Percentiles rank a stretch among this genome's conserved stretches.
Evolutionary conservation across 1,140 invertebrate genomes (phyloP).

Genomic region (Apis cerana): DNA sequence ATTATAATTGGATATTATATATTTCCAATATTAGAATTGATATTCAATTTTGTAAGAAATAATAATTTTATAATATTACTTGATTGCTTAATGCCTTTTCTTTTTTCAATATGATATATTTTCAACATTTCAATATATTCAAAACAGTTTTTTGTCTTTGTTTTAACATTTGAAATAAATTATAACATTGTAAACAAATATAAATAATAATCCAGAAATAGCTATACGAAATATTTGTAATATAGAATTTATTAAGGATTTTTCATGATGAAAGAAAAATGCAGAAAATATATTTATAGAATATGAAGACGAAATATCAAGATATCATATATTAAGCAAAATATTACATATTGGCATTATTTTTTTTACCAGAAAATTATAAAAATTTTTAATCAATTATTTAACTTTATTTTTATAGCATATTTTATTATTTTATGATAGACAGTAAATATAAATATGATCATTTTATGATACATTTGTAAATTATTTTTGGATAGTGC

Average conservation of each 20-base stretch:
- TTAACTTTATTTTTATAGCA: not conserved
- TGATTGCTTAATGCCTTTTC: conserved; percentile 38
- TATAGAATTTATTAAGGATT: conserved; percentile 68
- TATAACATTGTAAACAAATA: conserved; percentile 71
- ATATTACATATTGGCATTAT: conserved; percentile 38
- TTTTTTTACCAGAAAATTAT: not conserved
- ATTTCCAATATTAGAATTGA: not conserved
- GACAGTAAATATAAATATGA: conserved; percentile 4
- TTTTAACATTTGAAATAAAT: conserved; percentile 73
- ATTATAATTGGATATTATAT: not conserved
- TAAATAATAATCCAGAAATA: conserved; percentile 53
- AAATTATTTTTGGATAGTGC: not conserved
- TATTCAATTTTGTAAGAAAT: conserved; percentile 7
- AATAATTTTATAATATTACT: not conserved
- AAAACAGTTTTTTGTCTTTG: conserved; percentile 70
- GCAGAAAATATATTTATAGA: conserved; percentile 72
- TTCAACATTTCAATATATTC: conserved; percentile 72
- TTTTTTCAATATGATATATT: conserved; percentile 57
- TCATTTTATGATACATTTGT: not conserved
- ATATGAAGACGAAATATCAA: conserved; percentile 50
- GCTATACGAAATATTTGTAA: conserved; percentile 58
- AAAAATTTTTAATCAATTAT: not conserved
- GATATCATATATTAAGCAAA: conserved; percentile 70
- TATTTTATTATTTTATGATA: conserved; percentile 21
- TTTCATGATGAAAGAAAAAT: conserved; percentile 64